phyloP scores from a whole-genome alignment of 2,888 invertebrate genomes.

The Siphlonurus alternatus region DNA sequence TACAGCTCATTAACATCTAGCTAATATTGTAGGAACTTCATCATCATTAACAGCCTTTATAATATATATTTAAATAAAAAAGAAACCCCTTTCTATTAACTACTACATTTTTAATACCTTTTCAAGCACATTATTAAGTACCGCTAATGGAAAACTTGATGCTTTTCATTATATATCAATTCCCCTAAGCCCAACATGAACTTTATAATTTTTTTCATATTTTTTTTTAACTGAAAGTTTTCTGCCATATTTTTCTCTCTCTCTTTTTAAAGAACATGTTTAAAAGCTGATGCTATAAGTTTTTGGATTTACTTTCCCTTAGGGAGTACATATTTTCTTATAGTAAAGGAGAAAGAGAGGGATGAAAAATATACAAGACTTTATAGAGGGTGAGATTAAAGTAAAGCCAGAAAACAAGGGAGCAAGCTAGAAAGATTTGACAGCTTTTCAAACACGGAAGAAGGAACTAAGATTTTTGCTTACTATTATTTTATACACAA shows the following conservation, averaged over 20 bases:
- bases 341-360: background rate
- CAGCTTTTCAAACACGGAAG: background rate
- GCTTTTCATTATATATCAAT: no score
- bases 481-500: no score
- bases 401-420: background rate
- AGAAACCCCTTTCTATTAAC: background rate
- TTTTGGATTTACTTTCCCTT: background rate
- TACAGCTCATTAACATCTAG: background rate
- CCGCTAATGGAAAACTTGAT: background rate
- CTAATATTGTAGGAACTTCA: no score
- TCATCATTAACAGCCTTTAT: no score
- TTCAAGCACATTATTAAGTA: background rate
- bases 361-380: background rate
- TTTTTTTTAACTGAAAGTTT: no score
- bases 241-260: no score
- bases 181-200: background rate
- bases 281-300: background rate
- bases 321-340: background rate
- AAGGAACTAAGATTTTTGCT: no score
- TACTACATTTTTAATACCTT: background rate
- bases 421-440: background rate
- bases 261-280: no score
- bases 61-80: background rate
- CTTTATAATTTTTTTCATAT: no score
- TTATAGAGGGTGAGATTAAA: background rate